Conservation (phyloP, 2,113 vertebrate genomes). For the Megaptera novaeangliae region DNA sequence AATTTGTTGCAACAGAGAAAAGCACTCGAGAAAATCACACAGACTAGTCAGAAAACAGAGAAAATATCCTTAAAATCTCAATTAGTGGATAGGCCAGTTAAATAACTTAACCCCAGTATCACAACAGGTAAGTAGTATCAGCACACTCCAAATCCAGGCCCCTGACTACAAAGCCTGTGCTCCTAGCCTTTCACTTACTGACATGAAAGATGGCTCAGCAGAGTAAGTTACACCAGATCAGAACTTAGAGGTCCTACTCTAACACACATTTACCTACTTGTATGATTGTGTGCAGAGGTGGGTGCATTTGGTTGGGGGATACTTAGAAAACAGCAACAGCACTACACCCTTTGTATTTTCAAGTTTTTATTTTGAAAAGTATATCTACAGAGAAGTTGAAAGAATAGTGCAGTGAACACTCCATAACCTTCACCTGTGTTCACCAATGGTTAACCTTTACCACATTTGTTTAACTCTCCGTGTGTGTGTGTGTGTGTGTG, state of each 20-base stretch:
- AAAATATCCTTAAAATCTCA: slow-evolving; percentile 4
- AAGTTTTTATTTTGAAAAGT: slow-evolving; percentile 39
- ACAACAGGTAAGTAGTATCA: not conserved
- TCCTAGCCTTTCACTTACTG: not conserved
- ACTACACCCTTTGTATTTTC: not conserved
- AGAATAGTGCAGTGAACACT: not conserved
- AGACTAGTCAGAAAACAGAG: not conserved
- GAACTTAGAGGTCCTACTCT: not conserved
- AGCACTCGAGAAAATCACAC: not conserved
- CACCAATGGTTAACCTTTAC: not conserved
- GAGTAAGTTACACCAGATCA: not conserved
- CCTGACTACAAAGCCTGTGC: not conserved
- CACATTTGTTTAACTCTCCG: not conserved
- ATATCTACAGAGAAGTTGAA: not conserved
- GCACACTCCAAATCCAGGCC: not conserved
- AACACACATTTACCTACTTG: not conserved
- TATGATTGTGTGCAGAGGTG: not conserved
- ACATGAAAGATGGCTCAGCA: not conserved
- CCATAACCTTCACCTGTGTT: not conserved
- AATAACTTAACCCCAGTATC: not conserved
- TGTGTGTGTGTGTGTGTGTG: not conserved
- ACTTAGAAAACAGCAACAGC: not conserved
- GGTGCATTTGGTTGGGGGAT: not conserved
- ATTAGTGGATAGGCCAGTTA: not conserved
- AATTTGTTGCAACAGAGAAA: not conserved